Percentiles rank a stretch among this genome's conserved stretches.
phyloP scores from a whole-genome alignment of 2,888 invertebrate genomes.

The Xestia rhomboidea region DNA sequence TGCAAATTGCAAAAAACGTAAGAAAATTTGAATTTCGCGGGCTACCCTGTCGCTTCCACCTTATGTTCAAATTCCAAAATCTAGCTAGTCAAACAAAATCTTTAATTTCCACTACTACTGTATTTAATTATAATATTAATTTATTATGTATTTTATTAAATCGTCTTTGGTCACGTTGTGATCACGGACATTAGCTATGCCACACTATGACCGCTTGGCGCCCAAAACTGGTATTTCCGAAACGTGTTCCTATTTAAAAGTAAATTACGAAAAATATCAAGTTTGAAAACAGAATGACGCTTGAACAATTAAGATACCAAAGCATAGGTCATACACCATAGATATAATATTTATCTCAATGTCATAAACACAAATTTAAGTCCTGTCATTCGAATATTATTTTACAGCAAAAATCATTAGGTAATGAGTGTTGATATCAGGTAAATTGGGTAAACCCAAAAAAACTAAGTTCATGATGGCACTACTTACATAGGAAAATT shows the following conservation, averaged over 20 bases:
- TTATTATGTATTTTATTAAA: neutral
- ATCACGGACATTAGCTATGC: neutral
- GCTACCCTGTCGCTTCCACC: too few species aligned
- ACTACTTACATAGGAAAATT: neutral
- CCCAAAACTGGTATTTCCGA: slow-evolving; percentile 71
- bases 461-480: neutral
- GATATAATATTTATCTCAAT: too few species aligned
- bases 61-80: too few species aligned
- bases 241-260: slow-evolving; percentile 57
- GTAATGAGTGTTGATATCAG: neutral
- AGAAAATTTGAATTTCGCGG: too few species aligned
- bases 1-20: too few species aligned
- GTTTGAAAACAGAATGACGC: slow-evolving; percentile 24
- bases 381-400: neutral
- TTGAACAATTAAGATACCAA: neutral
- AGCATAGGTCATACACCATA: neutral
- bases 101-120: neutral
- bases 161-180: neutral
- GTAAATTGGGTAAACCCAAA: neutral
- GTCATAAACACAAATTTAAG: too few species aligned
- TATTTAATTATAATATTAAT: too few species aligned
- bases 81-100: neutral
- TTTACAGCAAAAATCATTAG: neutral
- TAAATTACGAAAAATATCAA: slow-evolving; percentile 11
- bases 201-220: slow-evolving; percentile 19